Conservation (phyloP, 2,888 invertebrate genomes). For the Neocrepidodera transversa region DNA sequence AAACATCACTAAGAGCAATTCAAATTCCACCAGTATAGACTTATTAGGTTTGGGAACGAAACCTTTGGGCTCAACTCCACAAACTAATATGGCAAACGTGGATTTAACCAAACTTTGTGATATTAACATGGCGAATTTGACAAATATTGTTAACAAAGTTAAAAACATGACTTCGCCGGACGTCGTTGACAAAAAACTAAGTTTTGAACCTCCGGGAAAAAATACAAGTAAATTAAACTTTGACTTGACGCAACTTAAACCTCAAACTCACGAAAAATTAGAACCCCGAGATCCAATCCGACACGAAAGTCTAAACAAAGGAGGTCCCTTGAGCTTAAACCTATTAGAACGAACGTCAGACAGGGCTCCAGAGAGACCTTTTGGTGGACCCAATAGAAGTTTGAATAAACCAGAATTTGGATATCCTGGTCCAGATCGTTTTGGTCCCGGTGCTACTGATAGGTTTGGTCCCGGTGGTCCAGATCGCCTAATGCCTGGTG, state of each 20-base stretch:
- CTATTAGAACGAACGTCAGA: background rate
- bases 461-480: background rate
- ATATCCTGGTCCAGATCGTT: background rate
- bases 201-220: conserved; percentile 31
- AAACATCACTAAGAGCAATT: conserved; percentile 44
- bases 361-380: background rate
- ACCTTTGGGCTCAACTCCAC: conserved; percentile 13
- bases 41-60: conserved; percentile 37
- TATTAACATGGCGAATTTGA: conserved; percentile 51
- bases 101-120: conserved; percentile 46
- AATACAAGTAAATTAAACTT: conserved; percentile 24
- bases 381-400: background rate
- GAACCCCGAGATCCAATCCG: background rate
- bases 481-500: background rate
- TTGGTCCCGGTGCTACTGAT: background rate
- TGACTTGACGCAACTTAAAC: conserved; percentile 14
- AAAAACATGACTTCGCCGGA: conserved; percentile 37
- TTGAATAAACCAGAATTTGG: no score
- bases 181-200: conserved; percentile 22
- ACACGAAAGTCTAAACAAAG: background rate
- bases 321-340: background rate
- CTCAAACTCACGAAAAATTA: background rate
- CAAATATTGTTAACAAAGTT: conserved; percentile 51
- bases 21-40: conserved; percentile 32
- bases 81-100: conserved; percentile 30